Percentiles rank a stretch among this genome's conserved stretches.
Conservation (phyloP, 2,888 invertebrate species). For the Chymomyza caudatula region DNA sequence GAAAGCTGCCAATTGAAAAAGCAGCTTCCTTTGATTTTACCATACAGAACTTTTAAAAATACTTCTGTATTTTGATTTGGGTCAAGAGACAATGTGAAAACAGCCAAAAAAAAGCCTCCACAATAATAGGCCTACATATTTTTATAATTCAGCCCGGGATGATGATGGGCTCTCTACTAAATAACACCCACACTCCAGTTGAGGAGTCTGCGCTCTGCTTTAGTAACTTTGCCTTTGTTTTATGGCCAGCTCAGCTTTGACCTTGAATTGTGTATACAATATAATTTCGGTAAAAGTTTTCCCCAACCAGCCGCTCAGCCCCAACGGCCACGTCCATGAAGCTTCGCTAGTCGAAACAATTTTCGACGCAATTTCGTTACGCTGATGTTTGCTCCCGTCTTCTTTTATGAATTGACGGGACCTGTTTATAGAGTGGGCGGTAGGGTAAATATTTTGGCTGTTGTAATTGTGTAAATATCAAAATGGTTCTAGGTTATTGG, state of each 20-base stretch:
- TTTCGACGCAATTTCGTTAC: constrained; percentile 59
- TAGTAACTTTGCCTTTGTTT: constrained; percentile 38
- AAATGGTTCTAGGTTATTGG: constrained; percentile 58
- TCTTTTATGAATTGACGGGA: not conserved
- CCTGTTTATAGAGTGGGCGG: not conserved
- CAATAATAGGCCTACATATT: not conserved
- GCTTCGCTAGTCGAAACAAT: constrained; percentile 32
- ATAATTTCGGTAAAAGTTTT: constrained; percentile 47
- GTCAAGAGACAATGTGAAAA: constrained; percentile 45
- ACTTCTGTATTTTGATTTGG: constrained; percentile 28
- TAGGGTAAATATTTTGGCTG: constrained; percentile 38
- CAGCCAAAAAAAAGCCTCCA: not conserved
- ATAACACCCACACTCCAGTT: not conserved
- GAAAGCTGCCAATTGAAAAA: constrained; percentile 6
- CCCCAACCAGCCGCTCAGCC: not conserved
- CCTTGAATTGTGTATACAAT: constrained; percentile 54
- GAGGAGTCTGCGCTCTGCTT: constrained; percentile 31
- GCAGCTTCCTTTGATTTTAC: constrained; percentile 23
- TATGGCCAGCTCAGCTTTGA: constrained; percentile 56
- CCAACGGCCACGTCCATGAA: not conserved
- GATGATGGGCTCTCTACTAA: constrained; percentile 5
- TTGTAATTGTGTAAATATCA: constrained; percentile 65
- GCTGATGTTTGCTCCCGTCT: constrained; percentile 26
- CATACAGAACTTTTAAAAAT: not conserved
- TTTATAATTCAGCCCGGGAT: not conserved